These are phyloP conservation scores for Yponomeuta sedellus DNA, from an alignment of 2,888 invertebrate genomes.

Conservation along the genomic window DNA sequence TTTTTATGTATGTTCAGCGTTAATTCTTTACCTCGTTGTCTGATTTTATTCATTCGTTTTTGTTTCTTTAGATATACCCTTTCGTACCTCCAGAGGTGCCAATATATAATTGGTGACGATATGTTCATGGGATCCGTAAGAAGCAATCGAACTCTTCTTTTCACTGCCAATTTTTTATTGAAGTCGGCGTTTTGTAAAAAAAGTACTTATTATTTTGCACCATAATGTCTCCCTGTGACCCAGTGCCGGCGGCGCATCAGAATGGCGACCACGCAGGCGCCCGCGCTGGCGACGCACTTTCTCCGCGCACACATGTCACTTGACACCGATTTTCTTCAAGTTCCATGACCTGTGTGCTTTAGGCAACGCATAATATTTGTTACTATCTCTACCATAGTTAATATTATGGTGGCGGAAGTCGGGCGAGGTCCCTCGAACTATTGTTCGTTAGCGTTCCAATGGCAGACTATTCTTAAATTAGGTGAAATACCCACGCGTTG, in stretches of 20 bases:
- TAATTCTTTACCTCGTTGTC: no score
- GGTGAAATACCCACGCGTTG: background rate
- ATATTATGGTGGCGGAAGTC: background rate
- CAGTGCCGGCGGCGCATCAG: background rate
- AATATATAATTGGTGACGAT: no score
- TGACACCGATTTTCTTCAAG: constrained; percentile 8
- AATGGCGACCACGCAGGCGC: constrained; percentile 3
- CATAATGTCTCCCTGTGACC: background rate
- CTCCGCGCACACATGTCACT: constrained; percentile 19
- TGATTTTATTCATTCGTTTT: no score
- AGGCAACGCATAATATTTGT: background rate
- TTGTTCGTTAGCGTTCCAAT: background rate
- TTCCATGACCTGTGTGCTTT: constrained; percentile 1
- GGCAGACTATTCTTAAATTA: background rate
- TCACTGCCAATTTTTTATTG: background rate
- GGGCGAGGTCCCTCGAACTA: background rate
- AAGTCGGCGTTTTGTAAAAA: background rate
- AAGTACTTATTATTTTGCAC: background rate
- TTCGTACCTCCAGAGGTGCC: no score
- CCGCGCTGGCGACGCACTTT: constrained; percentile 16
- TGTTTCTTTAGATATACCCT: no score
- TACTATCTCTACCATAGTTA: background rate
- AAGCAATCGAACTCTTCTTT: no score
- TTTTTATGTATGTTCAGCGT: no score
- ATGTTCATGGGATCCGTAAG: no score